Base-by-base conservation (phyloP, 2,888 invertebrate genomes). In the Amphipoea lucens region DNA sequence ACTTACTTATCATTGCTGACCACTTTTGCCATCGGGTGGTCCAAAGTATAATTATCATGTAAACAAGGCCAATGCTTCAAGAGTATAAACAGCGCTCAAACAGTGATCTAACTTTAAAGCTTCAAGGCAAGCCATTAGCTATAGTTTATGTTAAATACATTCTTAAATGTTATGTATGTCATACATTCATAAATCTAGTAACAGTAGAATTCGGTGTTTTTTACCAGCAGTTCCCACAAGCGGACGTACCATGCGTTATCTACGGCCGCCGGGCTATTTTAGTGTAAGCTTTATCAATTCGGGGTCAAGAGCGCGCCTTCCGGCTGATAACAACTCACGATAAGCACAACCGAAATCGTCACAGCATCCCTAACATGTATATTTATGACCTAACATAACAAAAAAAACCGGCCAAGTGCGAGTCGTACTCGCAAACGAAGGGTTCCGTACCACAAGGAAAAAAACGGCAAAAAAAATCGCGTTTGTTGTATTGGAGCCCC, bases 251-350 rank as follows among this genome's bases (percentile, higher is more conserved):
- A 75, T 76, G 70, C 89, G 90, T 93, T 93, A 92, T 92, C 93
- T 79, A 82, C 84, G 76, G 75, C 81, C 89, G 75, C 81, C 89
- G 82, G 91, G 91, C 88, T 95, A 94, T 95, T 95, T 93, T 87
- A 88, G 92, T 94, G 90, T 90, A 90, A 90, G 83, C 87, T 87
- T 94, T 96, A 96, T 96, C 96, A 92, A 87, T 88, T 89, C 85
- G 94, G 92, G 96, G 96, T 96, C 96, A 96, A 96, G 96, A 96
- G 95, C 96, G 94, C 93, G 94, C 94, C 95, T 96, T 96, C 96
- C 96, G 95, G 93, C 91, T 90, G 96, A 96, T 96, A 95, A 92
- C 90, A 78, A 73, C 77, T 79, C 90, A 90, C 92, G 93, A 93
- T 91, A 91, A 90, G 86, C 85, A 85, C 87, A 88, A 89, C 92